Evolutionary conservation across 2,888 invertebrate species (phyloP).

Genomic region (Sinopyrophorus schimmeli): DNA sequence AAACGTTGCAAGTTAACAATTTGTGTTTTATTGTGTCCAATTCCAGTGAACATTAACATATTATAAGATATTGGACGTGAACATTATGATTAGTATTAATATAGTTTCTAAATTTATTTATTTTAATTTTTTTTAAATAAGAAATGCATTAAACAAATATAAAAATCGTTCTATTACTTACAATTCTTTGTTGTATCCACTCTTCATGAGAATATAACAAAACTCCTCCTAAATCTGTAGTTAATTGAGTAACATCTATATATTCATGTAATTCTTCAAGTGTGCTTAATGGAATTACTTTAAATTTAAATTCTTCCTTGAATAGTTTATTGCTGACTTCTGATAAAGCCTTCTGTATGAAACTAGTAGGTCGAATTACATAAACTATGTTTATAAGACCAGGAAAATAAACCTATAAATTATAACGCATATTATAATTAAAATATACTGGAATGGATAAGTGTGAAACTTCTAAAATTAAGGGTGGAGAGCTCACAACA

Average conservation of each 20-base stretch:
- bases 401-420: conserved; percentile 87
- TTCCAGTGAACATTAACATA: not conserved
- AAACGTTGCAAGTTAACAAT: too few relatives aligned
- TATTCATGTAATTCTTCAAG: conserved; percentile 85
- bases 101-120: too few relatives aligned
- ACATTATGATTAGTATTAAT: not conserved
- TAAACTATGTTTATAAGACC: conserved; percentile 93
- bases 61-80: not conserved
- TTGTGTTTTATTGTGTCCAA: too few relatives aligned
- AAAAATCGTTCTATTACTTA: conserved; percentile 59
- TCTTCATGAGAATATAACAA: conserved; percentile 90
- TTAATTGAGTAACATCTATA: conserved; percentile 82
- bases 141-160: not conserved
- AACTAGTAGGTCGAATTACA: conserved; percentile 89
- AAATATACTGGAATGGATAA: too few relatives aligned
- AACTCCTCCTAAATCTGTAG: conserved; percentile 86
- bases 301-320: conserved; percentile 90
- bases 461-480: too few relatives aligned
- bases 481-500: too few relatives aligned
- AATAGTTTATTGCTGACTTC: conserved; percentile 92
- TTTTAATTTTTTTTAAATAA: conserved; percentile 16
- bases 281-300: conserved; percentile 84
- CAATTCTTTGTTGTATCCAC: conserved; percentile 97
- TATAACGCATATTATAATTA: too few relatives aligned
- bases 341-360: conserved; percentile 93